Evolutionary conservation across 2,888 invertebrate genomes (phyloP).

Genomic region (Plemyria rubiginata): DNA sequence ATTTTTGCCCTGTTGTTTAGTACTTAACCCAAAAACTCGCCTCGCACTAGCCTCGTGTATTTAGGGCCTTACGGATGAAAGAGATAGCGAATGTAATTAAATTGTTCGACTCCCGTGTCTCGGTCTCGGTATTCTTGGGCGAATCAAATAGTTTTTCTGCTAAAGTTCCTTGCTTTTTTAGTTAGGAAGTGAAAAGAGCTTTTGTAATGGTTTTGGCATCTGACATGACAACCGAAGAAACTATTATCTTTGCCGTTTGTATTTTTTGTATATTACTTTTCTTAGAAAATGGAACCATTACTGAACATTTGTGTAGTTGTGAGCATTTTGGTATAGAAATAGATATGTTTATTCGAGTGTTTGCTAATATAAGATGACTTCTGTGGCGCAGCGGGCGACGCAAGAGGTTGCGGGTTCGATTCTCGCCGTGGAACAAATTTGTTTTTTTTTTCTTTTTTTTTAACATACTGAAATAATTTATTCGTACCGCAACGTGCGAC

Average conservation of each 20-base stretch:
- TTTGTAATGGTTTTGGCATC: slow-evolving; percentile 46
- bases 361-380: no score
- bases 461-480: no score
- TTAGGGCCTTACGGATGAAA: slow-evolving; percentile 48
- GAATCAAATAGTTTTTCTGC: slow-evolving; percentile 68
- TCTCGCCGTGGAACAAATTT: no score
- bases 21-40: no score
- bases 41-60: slow-evolving; percentile 3
- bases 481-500: no score
- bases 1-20: no score
- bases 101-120: slow-evolving; percentile 67
- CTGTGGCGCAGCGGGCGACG: no score
- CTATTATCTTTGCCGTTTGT: slow-evolving; percentile 10
- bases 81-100: slow-evolving; percentile 72
- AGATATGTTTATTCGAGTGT: no score
- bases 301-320: no score
- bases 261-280: background rate
- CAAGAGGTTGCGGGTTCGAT: no score
- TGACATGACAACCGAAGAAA: slow-evolving; percentile 39
- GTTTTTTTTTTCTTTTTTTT: no score
- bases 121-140: slow-evolving; percentile 55
- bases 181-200: slow-evolving; percentile 49
- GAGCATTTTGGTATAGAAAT: no score
- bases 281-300: background rate
- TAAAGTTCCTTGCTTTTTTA: slow-evolving; percentile 58